Percentiles rank a stretch among this genome's conserved stretches.
Evolutionary conservation across 2,797 vertebrate genomes (phyloP).

Genomic region (Channa striata): DNA sequence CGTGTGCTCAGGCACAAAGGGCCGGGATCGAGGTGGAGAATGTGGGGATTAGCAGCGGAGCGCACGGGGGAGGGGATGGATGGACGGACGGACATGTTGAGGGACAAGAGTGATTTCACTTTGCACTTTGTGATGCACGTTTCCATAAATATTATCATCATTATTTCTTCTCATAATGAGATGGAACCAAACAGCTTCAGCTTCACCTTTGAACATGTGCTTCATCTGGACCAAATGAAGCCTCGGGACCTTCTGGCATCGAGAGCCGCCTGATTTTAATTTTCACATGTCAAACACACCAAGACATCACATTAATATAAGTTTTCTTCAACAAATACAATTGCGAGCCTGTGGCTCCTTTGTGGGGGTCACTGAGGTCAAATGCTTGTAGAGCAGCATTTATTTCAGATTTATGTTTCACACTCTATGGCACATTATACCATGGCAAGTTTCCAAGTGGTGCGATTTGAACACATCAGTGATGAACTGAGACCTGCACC

Average conservation of each 20-base stretch:
- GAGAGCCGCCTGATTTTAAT: background rate
- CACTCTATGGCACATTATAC: too few relatives aligned
- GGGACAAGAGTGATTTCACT: background rate
- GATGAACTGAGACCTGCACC: background rate
- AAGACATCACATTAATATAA: background rate
- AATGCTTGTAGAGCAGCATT: background rate
- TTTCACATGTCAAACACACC: background rate
- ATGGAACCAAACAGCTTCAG: too few relatives aligned
- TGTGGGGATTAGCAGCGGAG: conserved; percentile 77
- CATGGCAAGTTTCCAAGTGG: too few relatives aligned
- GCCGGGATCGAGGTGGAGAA: conserved; percentile 65
- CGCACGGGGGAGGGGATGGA: conserved; percentile 21
- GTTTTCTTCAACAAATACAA: background rate
- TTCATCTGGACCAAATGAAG: too few relatives aligned
- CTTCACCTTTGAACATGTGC: too few relatives aligned
- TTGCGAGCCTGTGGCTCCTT: too few relatives aligned
- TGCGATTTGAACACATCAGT: background rate
- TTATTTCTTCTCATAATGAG: too few relatives aligned
- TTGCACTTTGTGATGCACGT: too few relatives aligned
- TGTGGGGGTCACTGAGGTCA: background rate
- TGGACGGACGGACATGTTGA: conserved; percentile 12
- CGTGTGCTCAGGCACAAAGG: conserved; percentile 72
- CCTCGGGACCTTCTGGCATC: too few relatives aligned
- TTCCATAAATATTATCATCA: too few relatives aligned
- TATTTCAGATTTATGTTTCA: background rate